Percentiles rank a stretch among this genome's conserved stretches.
Conservation (phyloP, 2,888 invertebrate species). For the Plebejus melissa region DNA sequence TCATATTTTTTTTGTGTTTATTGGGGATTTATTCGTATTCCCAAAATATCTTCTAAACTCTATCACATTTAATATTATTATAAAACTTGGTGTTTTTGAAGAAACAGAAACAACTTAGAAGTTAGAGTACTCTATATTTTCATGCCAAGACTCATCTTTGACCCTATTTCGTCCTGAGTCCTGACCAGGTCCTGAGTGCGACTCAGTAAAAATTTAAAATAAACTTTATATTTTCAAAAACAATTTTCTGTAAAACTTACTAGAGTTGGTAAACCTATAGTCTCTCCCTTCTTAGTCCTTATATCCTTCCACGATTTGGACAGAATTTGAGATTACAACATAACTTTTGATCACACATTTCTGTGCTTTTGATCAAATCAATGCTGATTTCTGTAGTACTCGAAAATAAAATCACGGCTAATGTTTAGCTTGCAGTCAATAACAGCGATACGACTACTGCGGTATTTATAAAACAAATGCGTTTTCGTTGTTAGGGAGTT, state of each 20-base stretch:
- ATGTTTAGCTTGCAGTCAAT: not conserved
- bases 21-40: not conserved
- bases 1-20: not conserved
- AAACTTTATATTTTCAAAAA: too few relatives aligned
- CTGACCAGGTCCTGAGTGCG: too few relatives aligned
- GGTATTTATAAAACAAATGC: conserved; percentile 5
- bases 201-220: too few relatives aligned
- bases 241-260: not conserved
- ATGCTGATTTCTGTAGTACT: not conserved
- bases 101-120: too few relatives aligned
- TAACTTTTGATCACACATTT: not conserved
- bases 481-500: not conserved
- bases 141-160: too few relatives aligned
- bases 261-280: not conserved
- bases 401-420: not conserved
- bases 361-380: not conserved
- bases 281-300: not conserved
- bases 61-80: not conserved
- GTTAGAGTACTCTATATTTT: too few relatives aligned
- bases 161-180: too few relatives aligned
- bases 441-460: not conserved
- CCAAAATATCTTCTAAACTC: not conserved
- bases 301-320: not conserved
- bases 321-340: not conserved
- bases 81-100: too few relatives aligned